Base-by-base conservation (phyloP, 2,113 vertebrate genomes). In the Aphyosemion australe region DNA sequence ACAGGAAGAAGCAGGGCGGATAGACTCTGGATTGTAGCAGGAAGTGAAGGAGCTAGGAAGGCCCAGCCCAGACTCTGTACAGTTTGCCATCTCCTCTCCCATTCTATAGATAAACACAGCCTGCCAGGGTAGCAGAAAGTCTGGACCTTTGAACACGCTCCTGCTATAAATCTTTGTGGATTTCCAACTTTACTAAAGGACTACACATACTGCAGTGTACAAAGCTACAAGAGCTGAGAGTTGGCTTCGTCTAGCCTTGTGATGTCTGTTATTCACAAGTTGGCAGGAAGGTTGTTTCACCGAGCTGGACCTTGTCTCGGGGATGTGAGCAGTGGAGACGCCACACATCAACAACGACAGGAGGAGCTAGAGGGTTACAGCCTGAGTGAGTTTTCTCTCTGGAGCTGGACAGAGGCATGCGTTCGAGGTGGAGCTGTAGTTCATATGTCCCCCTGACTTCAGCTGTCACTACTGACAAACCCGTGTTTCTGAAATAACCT, bases 201-300 rank as follows among this genome's bases (percentile, higher is more conserved):
- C 48, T 0, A 76, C 67, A 73, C 12, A 8, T 58, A 20, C 42
- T 32, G 51, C 54, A 51, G 67, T 50, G 68, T 79, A 68, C 53
- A 76, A 74, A 76, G 59, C 72, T 45, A 32, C 52, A 19, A 55
- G 45, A 56, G 37, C 69, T 46, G 0, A 54, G 70, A 16, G 50
- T 69, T 61, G 46, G 59, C 48, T 60, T 62, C 64, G 52, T 59
- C 26, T 61, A 56, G 74, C 59, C 60, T 71, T 61, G 61, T 69
- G 50, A 93, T 93, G 92, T 90, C 91, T 55, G 85, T 87, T 65
- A 86, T 93, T 78, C 89, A 92, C 70, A 90, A 85, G 74, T 85
- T 93, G 72, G 88, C 89, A 57, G 91, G 71, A 74, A 87, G 85
- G 78, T 85, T 93, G 59, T 88, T 93, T 77, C 90, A 89, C 19